Evolutionary conservation across 2,113 vertebrate genomes (phyloP).

Genomic region (Lepus europaeus): DNA sequence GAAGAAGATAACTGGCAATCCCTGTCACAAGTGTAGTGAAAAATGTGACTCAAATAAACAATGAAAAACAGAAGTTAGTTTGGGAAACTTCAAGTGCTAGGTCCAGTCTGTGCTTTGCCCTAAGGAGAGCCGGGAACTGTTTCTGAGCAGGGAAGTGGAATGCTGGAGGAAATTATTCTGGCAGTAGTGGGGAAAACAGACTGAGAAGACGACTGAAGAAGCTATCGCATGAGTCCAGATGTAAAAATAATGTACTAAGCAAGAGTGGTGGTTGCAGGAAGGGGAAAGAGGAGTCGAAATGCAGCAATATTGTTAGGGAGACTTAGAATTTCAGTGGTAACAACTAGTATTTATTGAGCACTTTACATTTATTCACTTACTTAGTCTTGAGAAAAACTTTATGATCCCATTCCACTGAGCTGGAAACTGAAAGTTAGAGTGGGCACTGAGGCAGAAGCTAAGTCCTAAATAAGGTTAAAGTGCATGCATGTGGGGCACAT

Average conservation of each 20-base stretch:
- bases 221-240: background rate
- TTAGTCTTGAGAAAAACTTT: background rate
- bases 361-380: background rate
- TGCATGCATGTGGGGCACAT: background rate
- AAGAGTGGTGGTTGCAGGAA: background rate
- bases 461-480: background rate
- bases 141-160: background rate
- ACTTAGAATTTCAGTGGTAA: background rate
- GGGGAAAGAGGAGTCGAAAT: background rate
- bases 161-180: background rate
- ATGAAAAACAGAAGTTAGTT: background rate
- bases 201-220: slow-evolving; percentile 35
- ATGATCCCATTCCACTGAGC: background rate
- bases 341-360: background rate
- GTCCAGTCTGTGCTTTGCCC: background rate
- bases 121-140: slow-evolving; percentile 1
- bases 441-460: background rate
- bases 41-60: slow-evolving; percentile 44
- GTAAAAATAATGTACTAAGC: background rate
- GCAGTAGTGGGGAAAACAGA: background rate
- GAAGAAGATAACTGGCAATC: background rate
- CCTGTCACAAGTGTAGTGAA: slow-evolving; percentile 25
- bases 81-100: background rate
- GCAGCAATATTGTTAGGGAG: background rate
- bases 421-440: background rate